Base-by-base conservation (phyloP, 1,140 invertebrate species). In the Limonius californicus region DNA sequence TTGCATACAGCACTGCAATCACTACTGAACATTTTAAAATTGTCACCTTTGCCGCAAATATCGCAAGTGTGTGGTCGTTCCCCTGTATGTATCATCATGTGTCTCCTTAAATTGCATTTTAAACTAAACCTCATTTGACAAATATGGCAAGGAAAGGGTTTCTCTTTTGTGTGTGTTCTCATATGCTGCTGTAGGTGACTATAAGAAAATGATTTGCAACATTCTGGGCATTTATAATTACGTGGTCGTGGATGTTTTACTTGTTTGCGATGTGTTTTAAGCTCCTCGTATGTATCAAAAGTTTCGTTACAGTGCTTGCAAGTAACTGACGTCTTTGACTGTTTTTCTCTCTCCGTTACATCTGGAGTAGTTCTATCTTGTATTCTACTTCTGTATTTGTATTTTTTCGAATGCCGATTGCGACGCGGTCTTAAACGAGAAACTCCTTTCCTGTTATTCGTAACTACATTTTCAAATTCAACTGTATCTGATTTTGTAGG, bases 81-180 rank as follows among this genome's bases (percentile, higher is more conserved):
- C 20, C 77, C 77, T 9, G 73, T 74, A 62, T 81, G 79, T 0
- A 66, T 76, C 50, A 71, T 72, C 35, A 73, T 68, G 61, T 81
- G 79, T 20, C 72, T 54, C 57, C 63, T 69, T 23, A 79, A 66
- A 35, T 73, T 77, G 7, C 71, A 67, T 18, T 68, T 67, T 19
- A 75, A 66, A 45, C 69, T 72, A 70, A 95, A 95, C 35, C 86
- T 79, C 61, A 88, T 87, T 0, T 79, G 76, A 68, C 88, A 90
- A 0, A 84, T 69, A 27, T 82, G 76, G 70, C 90, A 92, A 12
- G 77, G 71, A 61, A 85, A 84, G 0, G 84, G 86, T 18, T 87
- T 83, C 62, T 79, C 77, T 61, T 78, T 78, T 0, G 78, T 86
- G 66, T 87, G 85, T 19, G 81, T 83, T 16, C 84, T 72, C 76